A percentile compares a stretch with the other conserved stretches of the same genome.
phyloP scores from a whole-genome alignment of 2,797 vertebrate genomes.

The Enteromius anoplus region DNA sequence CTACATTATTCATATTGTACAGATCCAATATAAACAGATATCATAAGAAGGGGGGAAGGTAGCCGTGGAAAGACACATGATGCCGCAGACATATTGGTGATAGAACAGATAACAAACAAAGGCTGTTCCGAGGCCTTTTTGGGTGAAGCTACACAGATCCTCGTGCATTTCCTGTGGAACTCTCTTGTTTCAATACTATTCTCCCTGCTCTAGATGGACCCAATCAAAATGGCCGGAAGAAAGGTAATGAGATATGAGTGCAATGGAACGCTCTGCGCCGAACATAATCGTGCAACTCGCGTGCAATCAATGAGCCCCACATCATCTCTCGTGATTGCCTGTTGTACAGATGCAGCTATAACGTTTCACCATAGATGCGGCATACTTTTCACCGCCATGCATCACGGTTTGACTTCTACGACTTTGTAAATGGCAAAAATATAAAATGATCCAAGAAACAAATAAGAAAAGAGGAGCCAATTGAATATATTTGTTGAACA shows the following conservation, averaged over 20 bases:
- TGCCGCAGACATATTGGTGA: conserved; percentile 21
- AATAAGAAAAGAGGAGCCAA: conserved; percentile 46
- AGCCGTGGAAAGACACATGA: conserved; percentile 9
- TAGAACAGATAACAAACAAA: conserved; percentile 26
- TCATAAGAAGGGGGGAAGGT: conserved; percentile 44
- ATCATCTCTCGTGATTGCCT: conserved; percentile 50
- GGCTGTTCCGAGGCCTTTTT: conserved; percentile 1
- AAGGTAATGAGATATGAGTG: conserved; percentile 42
- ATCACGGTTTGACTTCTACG: conserved; percentile 45
- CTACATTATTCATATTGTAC: conserved; percentile 58
- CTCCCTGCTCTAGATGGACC: conserved; percentile 17
- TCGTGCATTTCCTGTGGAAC: conserved; percentile 24
- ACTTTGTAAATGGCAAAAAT: conserved; percentile 50
- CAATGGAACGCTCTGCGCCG: conserved; percentile 31
- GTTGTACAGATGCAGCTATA: conserved; percentile 25
- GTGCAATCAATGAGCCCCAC: conserved; percentile 47
- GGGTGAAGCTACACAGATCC: conserved; percentile 21
- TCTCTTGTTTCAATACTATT: conserved; percentile 36
- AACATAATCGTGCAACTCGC: conserved; percentile 51
- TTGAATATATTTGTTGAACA: conserved; percentile 49
- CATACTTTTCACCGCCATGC: conserved; percentile 27
- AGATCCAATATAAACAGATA: conserved; percentile 51
- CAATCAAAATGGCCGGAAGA: conserved; percentile 50
- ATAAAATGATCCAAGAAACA: conserved; percentile 40
- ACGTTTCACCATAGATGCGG: conserved; percentile 23